phyloP scores from a whole-genome alignment of 2,797 vertebrate species.

The Melopsittacus undulatus region DNA sequence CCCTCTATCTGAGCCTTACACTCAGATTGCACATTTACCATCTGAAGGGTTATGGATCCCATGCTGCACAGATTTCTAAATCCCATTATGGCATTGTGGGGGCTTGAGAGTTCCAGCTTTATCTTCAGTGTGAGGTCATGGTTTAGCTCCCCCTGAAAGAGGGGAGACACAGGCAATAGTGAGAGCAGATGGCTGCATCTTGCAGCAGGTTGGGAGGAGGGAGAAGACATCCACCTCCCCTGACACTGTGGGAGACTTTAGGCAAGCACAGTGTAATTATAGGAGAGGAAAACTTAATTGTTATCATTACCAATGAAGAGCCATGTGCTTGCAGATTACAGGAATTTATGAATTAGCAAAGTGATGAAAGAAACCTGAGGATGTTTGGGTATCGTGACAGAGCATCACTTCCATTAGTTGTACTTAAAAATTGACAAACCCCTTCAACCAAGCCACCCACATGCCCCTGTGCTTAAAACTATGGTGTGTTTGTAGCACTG shows the following conservation, averaged over 20 bases:
- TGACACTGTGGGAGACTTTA: not conserved
- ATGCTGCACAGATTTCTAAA: fast-evolving
- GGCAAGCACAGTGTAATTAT: constrained; percentile 41
- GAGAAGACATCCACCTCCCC: not conserved
- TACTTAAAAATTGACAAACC: constrained; percentile 21
- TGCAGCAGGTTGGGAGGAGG: not conserved
- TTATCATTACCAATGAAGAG: constrained; percentile 60
- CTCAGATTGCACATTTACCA: fast-evolving
- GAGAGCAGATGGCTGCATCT: not conserved
- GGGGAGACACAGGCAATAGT: fast-evolving
- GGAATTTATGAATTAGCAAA: not conserved
- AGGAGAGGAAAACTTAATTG: constrained; percentile 57
- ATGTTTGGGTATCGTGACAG: constrained; percentile 51
- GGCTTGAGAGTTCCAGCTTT: not conserved
- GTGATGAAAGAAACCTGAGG: not conserved
- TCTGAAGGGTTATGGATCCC: not conserved
- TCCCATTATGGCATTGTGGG: not conserved
- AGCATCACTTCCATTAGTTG: constrained; percentile 14
- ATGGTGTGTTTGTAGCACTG: fast-evolving
- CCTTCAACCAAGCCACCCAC: not conserved
- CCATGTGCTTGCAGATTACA: constrained; percentile 23
- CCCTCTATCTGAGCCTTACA: not conserved
- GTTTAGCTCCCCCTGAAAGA: not conserved
- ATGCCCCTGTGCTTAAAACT: not conserved
- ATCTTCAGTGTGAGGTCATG: fast-evolving